Conservation (phyloP, 2,113 vertebrate genomes). For the Maccullochella peelii region DNA sequence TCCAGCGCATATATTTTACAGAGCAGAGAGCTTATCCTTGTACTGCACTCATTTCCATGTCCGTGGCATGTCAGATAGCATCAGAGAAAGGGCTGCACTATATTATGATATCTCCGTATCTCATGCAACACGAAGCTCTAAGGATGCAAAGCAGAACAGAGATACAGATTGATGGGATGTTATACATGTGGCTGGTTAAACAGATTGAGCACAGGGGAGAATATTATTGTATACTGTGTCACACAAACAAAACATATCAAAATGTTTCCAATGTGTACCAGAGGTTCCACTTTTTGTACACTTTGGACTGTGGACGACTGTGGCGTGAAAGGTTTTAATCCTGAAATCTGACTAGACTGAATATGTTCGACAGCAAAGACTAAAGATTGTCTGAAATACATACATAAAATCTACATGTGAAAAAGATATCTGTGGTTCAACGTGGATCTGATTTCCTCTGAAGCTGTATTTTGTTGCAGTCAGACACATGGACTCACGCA, state of each 20-base stretch:
- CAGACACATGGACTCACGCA: background rate
- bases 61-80: slow-evolving; percentile 47
- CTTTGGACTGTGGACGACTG: background rate
- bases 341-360: background rate
- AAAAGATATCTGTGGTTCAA: background rate
- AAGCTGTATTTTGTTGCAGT: background rate
- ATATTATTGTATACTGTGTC: background rate
- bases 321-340: background rate
- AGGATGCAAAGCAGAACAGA: background rate
- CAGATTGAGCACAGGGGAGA: background rate
- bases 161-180: slow-evolving; percentile 10
- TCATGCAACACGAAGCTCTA: background rate
- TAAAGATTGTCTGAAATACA: background rate
- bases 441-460: background rate
- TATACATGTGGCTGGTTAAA: background rate
- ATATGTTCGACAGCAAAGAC: background rate
- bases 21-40: slow-evolving; percentile 67
- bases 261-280: background rate
- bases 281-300: background rate
- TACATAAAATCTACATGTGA: background rate
- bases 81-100: slow-evolving; percentile 25
- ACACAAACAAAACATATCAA: background rate
- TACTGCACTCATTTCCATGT: slow-evolving; percentile 55
- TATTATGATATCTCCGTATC: slow-evolving; percentile 2
- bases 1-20: slow-evolving; percentile 59